Evolutionary conservation across 2,113 vertebrate species (phyloP), one percentile per base, ranked within the genome.

Genomic region (Carollia perspicillata): DNA sequence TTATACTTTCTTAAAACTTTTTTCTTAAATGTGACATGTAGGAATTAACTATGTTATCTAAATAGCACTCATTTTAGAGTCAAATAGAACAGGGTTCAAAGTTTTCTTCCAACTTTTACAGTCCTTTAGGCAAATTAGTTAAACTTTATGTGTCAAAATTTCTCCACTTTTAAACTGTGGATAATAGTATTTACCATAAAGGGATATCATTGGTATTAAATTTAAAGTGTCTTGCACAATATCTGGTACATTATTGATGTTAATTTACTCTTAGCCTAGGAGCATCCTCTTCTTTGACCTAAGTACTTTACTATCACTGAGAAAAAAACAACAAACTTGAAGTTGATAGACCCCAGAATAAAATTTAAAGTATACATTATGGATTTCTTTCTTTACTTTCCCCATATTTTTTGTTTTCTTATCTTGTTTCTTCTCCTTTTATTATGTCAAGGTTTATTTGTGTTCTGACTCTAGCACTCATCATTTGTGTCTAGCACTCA

Each of bases 21-120:
- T 93, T 86, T 75, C 26, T 77, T 89, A 66, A 55, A 11, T 84
- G 40, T 72, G 84, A 49, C 17, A 84, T 40, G 16, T 10, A 89
- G 5, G 17, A 86, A 83, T 90, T 92, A 90, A 80, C 42, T 94
- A 9, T 53, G 17, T 77, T 81, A 69, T 42, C 4, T 80, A 84
- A 93, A 88, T 68, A 40, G 4, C n/a, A 68, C 11, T 66, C 30
- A 8, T 69, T 68, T 90, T 90, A 74, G n/a, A 90, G 35, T 97
- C 75, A 96, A 72, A 53, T 5, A 84, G 22, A 95, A 44, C 30
- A 81, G 2, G 0, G 9, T 83, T 94, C 55, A 88, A 75, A 22
- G 66, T 91, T 92, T 65, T 85, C 3, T 33, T 8, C 12, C 17
- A 94, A 63, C 14, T 68, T n/a, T 94, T 40, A 63, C 23, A 33